Conservation (phyloP, 2,113 vertebrate genomes). For the Pangasianodon hypophthalmus region DNA sequence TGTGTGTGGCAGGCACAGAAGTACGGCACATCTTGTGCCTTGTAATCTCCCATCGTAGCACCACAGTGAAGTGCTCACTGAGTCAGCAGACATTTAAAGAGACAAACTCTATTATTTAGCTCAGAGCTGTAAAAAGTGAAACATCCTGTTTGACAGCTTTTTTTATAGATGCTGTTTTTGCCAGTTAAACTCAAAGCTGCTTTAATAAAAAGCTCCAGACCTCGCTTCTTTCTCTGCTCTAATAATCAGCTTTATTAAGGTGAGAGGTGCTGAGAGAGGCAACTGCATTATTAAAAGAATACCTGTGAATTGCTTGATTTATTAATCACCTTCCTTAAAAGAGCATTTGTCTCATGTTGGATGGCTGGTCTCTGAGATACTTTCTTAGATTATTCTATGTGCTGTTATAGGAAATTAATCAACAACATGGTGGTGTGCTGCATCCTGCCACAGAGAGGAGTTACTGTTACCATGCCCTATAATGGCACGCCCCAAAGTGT, state of each 20-base stretch:
- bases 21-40: conserved; percentile 13
- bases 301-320: background rate
- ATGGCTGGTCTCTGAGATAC: background rate
- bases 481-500: background rate
- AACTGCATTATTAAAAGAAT: background rate
- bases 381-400: background rate
- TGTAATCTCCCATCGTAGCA: conserved; percentile 20
- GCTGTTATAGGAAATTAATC: background rate
- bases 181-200: conserved; percentile 19
- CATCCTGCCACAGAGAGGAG: background rate
- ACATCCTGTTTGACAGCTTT: background rate
- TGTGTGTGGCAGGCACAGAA: background rate
- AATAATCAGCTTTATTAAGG: conserved; percentile 33
- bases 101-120: conserved; percentile 17
- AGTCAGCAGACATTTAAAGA: background rate
- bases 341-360: background rate
- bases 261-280: background rate
- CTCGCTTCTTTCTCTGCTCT: conserved; percentile 16
- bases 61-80: conserved; percentile 4
- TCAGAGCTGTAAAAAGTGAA: background rate
- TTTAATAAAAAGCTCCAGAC: conserved; percentile 13
- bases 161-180: background rate
- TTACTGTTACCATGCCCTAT: no score
- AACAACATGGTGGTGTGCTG: background rate
- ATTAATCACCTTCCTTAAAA: background rate